Evolutionary conservation across 2,888 invertebrate species (phyloP).

Genomic region (Chorisops tibialis): DNA sequence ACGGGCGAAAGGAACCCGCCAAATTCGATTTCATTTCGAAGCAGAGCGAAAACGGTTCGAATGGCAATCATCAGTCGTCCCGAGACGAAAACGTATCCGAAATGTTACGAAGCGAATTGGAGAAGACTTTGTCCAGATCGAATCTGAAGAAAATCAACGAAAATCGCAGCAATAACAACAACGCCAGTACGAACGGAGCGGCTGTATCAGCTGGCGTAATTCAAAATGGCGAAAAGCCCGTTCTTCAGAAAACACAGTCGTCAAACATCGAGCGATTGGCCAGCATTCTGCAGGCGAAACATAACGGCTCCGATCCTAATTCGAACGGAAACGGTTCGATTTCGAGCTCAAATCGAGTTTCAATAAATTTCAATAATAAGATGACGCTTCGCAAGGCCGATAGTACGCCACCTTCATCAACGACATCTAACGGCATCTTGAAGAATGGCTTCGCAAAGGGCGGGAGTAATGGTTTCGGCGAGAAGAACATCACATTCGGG

Average conservation of each 20-base stretch:
- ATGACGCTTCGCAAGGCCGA: conserved; percentile 42
- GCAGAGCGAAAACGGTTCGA: conserved; percentile 29
- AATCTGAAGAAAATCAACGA: conserved; percentile 72
- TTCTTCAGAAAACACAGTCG: conserved; percentile 36
- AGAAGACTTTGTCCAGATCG: conserved; percentile 71
- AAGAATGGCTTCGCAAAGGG: conserved; percentile 48
- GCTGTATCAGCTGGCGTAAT: background rate
- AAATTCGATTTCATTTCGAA: conserved; percentile 64
- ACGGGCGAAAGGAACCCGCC: conserved; percentile 62
- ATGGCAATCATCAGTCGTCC: conserved; percentile 32
- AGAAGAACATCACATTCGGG: conserved; percentile 49
- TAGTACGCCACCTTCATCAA: conserved; percentile 35
- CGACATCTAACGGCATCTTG: conserved; percentile 53
- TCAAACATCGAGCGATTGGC: conserved; percentile 38
- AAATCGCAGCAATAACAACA: background rate
- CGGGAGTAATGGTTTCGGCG: conserved; percentile 35
- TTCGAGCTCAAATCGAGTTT: conserved; percentile 33
- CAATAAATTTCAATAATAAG: conserved; percentile 34
- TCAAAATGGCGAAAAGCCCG: conserved; percentile 32
- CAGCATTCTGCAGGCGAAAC: conserved; percentile 36
- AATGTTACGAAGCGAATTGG: conserved; percentile 70
- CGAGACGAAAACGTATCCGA: conserved; percentile 55
- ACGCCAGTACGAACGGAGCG: background rate
- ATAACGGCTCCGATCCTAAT: conserved; percentile 14
- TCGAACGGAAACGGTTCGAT: conserved; percentile 24